phyloP scores from a whole-genome alignment of 2,888 invertebrate species.

The Drosophila diplacantha region DNA sequence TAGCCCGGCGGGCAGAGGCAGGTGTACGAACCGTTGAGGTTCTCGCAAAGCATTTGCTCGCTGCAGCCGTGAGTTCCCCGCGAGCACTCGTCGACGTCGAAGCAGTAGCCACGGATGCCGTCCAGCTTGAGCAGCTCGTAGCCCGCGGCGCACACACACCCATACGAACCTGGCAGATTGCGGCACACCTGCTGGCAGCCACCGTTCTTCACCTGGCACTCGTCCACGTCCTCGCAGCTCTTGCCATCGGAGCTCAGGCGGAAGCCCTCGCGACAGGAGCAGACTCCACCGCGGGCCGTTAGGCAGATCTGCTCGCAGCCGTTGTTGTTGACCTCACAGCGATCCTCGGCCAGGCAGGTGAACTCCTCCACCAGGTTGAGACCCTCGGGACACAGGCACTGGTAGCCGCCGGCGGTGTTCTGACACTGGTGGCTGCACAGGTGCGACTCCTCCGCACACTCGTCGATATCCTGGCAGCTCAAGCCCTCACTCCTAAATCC shows the following conservation, averaged over 20 bases:
- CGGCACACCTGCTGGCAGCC: conserved; percentile 78
- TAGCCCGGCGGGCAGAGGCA: conserved; percentile 79
- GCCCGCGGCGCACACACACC: conserved; percentile 79
- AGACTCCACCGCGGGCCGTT: conserved; percentile 66
- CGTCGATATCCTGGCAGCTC: conserved; percentile 79
- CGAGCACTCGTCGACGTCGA: conserved; percentile 80
- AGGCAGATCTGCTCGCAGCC: conserved; percentile 83
- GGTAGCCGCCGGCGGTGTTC: conserved; percentile 79
- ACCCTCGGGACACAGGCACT: conserved; percentile 79
- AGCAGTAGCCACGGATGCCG: conserved; percentile 66
- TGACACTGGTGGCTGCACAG: conserved; percentile 80
- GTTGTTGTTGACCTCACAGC: conserved; percentile 79
- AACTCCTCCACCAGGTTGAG: conserved; percentile 75
- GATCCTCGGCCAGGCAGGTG: conserved; percentile 78
- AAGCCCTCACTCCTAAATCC: conserved; percentile 72
- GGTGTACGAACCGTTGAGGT: conserved; percentile 76
- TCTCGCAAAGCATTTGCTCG: conserved; percentile 70
- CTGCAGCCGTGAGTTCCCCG: conserved; percentile 69
- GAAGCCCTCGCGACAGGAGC: conserved; percentile 77
- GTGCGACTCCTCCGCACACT: conserved; percentile 77
- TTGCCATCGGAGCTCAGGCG: conserved; percentile 77
- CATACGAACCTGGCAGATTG: conserved; percentile 79
- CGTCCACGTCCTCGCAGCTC: conserved; percentile 79
- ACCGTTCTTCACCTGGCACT: conserved; percentile 78
- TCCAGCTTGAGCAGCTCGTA: conserved; percentile 66